Conservation (phyloP, 2,113 vertebrate genomes). For the Crotalus horridus region DNA sequence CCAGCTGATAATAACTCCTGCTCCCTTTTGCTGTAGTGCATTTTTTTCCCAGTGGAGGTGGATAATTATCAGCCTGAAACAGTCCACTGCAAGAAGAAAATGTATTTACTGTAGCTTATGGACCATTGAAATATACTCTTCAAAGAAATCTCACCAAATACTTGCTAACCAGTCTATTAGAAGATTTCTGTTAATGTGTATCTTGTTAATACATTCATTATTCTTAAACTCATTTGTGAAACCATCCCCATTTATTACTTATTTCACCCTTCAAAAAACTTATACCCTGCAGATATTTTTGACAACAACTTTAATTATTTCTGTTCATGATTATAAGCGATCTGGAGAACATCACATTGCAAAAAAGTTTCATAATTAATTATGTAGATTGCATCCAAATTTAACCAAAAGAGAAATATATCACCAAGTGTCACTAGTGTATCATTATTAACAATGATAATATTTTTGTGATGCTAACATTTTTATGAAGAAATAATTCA, state of each 20-base stretch:
- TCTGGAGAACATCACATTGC: background rate
- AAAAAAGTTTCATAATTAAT: background rate
- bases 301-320: background rate
- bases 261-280: background rate
- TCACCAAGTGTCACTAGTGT: background rate
- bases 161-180: background rate
- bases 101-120: background rate
- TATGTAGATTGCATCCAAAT: background rate
- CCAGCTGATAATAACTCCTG: background rate
- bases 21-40: background rate
- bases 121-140: background rate
- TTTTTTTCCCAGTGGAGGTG: background rate
- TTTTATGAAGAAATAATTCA: background rate
- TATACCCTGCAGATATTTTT: background rate
- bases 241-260: background rate
- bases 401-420: background rate
- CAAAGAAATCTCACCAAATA: background rate
- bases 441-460: background rate
- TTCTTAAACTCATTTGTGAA: background rate
- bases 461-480: background rate
- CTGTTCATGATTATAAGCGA: background rate
- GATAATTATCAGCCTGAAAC: background rate
- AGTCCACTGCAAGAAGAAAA: background rate
- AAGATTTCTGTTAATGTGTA: background rate
- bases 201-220: background rate